These are phyloP conservation scores for Empis stercorea DNA, from an alignment of 2,888 invertebrate species.

Conservation along the genomic window DNA sequence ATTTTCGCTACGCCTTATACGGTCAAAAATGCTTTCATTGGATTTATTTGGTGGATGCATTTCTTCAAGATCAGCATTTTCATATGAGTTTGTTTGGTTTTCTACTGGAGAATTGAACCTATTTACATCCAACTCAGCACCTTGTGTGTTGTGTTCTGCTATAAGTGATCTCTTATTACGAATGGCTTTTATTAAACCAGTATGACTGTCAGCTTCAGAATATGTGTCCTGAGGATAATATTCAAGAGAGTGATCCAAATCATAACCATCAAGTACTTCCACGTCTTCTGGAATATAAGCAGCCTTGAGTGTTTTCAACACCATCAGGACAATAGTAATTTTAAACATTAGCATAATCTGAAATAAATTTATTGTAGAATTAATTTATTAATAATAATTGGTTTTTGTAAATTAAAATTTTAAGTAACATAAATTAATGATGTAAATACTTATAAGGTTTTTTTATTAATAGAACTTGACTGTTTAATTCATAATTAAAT, in stretches of 20 bases:
- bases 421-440: too few species aligned
- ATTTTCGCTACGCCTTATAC: conserved; percentile 16
- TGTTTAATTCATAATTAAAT: too few species aligned
- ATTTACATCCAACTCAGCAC: not conserved
- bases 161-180: conserved; percentile 24
- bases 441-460: too few species aligned
- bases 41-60: conserved; percentile 13
- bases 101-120: not conserved
- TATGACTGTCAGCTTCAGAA: conserved; percentile 20
- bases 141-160: conserved; percentile 19
- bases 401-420: too few species aligned
- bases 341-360: too few species aligned
- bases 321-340: too few species aligned
- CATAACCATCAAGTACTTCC: conserved; percentile 26
- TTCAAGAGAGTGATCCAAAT: conserved; percentile 23
- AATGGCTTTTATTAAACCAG: conserved; percentile 21
- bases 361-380: too few species aligned
- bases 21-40: conserved; percentile 15
- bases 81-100: conserved; percentile 1
- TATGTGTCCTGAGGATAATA: conserved; percentile 22
- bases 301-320: conserved; percentile 1
- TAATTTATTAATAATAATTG: too few species aligned
- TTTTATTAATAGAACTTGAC: too few species aligned
- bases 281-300: conserved; percentile 26
- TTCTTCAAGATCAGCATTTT: conserved; percentile 2